These are phyloP conservation scores for Cerceris rybyensis DNA, from an alignment of 2,888 invertebrate species.

Conservation along the genomic window DNA sequence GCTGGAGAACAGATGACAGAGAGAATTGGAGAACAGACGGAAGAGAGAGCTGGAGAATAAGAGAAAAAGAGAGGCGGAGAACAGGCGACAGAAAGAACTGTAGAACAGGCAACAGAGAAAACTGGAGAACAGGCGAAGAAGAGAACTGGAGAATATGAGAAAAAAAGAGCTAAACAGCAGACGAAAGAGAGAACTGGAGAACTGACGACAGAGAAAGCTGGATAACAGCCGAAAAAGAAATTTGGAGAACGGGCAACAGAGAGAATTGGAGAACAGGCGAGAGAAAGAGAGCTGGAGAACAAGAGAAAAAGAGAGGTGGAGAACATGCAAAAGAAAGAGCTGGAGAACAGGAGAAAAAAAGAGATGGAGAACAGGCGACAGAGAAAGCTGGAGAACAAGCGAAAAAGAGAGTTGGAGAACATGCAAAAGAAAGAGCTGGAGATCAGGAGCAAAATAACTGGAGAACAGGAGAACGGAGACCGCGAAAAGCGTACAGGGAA, in stretches of 20 bases:
- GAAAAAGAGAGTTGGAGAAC: not conserved
- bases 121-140: no score
- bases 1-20: slow-evolving; percentile 9
- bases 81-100: not conserved
- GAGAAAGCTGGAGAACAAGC: no score
- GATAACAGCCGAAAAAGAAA: slow-evolving; percentile 13
- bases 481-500: not conserved
- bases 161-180: no score
- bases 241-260: no score
- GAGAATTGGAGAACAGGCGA: not conserved
- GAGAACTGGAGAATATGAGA: not conserved
- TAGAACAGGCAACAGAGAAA: slow-evolving; percentile 14
- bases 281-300: no score
- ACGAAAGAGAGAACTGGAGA: no score
- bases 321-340: slow-evolving; percentile 18
- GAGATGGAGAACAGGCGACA: not conserved
- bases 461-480: slow-evolving; percentile 20
- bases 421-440: slow-evolving; percentile 16
- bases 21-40: slow-evolving; percentile 15
- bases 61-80: no score
- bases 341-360: slow-evolving; percentile 25
- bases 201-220: not conserved
- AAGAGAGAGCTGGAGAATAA: not conserved
- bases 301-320: not conserved
- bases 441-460: no score